Evolutionary conservation across 2,888 invertebrate genomes (phyloP), one percentile per base, ranked within the genome.

Genomic region (Erannis defoliaria): DNA sequence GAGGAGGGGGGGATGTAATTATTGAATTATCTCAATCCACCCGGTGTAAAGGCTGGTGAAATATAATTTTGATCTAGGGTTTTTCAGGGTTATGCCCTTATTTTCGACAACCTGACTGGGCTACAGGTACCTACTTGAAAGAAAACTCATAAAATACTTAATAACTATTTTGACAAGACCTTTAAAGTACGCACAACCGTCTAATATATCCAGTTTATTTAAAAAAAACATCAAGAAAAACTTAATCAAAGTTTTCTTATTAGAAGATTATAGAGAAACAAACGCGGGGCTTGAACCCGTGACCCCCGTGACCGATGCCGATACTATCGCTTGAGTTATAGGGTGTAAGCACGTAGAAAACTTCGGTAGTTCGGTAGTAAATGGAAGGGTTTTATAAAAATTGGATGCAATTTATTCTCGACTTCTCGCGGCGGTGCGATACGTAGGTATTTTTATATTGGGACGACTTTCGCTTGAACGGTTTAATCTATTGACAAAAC

Each of bases 121-220:
- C n/a, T n/a, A n/a, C n/a, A n/a, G n/a, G 26, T 26, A 26, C 26
- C 26, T 26, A 26, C 26, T 8, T 26, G 8, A 26, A 26, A 26
- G 26, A 26, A 26, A 26, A 26, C 26, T 26, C 5, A 26, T 26
- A 26, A 26, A 26, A 26, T 4, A 2, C 1, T 26, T 5, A 26
- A 6, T 26, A 26, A 26, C 26, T 26, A 4, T 26, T 26, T 26
- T 26, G 35, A 35, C 35, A 10, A 35, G 5, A 35, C 5, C 18
- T 10, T 46, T 19, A 12, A 31, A 6, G 6, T 31, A 45, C 26
- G n/a, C n/a, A 14, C n/a, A 21, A 35, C 19, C 9, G 78, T 76
- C 72, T 65, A 71, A 80, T 40, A 40, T 29, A 8, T n/a, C 29
- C 9, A 49, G 33, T 42, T 49, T 23, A 46, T 29, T 23, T 21